Conservation (phyloP, 2,888 invertebrate genomes). For the Cosmorhoe ocellata region DNA sequence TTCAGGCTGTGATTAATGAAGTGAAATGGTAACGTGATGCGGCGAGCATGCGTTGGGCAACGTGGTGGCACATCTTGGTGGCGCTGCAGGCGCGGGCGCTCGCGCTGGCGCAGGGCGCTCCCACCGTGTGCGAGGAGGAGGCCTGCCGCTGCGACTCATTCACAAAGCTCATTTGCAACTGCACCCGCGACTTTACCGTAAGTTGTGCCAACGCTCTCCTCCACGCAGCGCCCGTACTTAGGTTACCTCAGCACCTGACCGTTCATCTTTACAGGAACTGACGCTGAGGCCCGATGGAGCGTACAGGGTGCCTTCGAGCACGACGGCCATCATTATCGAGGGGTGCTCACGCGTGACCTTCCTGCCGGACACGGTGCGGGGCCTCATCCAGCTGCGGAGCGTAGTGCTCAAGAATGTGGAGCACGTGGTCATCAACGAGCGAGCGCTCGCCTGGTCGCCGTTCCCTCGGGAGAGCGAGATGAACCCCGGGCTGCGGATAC, state of each 20-base stretch:
- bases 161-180: slow-evolving; percentile 81
- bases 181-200: slow-evolving; percentile 75
- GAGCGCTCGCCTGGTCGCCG: slow-evolving; percentile 83
- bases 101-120: slow-evolving; percentile 49
- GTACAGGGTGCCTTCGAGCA: slow-evolving; percentile 75
- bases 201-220: slow-evolving; percentile 24
- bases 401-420: slow-evolving; percentile 85
- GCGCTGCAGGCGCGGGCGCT: slow-evolving; percentile 52
- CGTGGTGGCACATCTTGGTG: slow-evolving; percentile 61
- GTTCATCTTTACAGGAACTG: slow-evolving; percentile 74
- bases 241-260: not conserved
- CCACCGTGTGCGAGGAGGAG: slow-evolving; percentile 77
- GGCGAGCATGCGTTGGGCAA: slow-evolving; percentile 61
- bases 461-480: slow-evolving; percentile 84
- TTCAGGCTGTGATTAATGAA: slow-evolving; percentile 45
- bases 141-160: slow-evolving; percentile 82
- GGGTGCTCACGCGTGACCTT: slow-evolving; percentile 85
- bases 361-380: slow-evolving; percentile 80
- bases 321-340: slow-evolving; percentile 84
- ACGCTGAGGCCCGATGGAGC: slow-evolving; percentile 81
- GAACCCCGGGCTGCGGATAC: slow-evolving; percentile 81
- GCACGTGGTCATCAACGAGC: slow-evolving; percentile 83
- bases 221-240: not conserved
- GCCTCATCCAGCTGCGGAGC: slow-evolving; percentile 83
- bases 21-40: slow-evolving; percentile 73